Evolutionary conservation across 2,797 vertebrate genomes (phyloP).

Genomic region (Sebastes umbrosus): DNA sequence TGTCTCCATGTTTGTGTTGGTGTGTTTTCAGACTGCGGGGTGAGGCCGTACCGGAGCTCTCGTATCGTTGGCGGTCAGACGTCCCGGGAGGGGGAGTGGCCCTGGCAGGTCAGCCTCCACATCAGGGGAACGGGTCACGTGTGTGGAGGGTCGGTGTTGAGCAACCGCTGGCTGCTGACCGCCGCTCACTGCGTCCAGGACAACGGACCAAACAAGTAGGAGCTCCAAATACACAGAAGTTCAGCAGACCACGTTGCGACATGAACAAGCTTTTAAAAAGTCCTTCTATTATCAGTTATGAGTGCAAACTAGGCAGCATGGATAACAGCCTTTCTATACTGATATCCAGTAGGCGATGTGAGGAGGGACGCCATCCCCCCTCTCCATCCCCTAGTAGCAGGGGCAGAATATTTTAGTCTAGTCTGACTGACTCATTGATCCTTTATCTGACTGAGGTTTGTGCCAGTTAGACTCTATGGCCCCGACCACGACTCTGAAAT

Average conservation of each 20-base stretch:
- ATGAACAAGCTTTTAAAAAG: too few species aligned
- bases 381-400: too few species aligned
- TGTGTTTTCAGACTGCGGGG: constrained; percentile 84
- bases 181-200: constrained; percentile 92
- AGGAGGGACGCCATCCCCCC: too few species aligned
- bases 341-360: too few species aligned
- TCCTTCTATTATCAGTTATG: too few species aligned
- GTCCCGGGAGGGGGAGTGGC: constrained; percentile 87
- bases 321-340: too few species aligned
- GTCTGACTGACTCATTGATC: too few species aligned
- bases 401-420: too few species aligned
- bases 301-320: too few species aligned
- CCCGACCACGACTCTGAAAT: too few species aligned
- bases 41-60: constrained; percentile 73
- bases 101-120: constrained; percentile 98
- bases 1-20: not conserved
- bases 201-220: constrained; percentile 72
- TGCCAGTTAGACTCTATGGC: too few species aligned
- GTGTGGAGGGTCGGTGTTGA: constrained; percentile 91
- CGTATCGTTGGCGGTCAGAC: constrained; percentile 89
- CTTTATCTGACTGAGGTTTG: too few species aligned
- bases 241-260: not conserved
- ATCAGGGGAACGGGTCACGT: constrained; percentile 76
- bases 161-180: constrained; percentile 86
- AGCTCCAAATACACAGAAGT: not conserved